phyloP scores from a whole-genome alignment of 2,113 vertebrate genomes.

The Chamaea fasciata region DNA sequence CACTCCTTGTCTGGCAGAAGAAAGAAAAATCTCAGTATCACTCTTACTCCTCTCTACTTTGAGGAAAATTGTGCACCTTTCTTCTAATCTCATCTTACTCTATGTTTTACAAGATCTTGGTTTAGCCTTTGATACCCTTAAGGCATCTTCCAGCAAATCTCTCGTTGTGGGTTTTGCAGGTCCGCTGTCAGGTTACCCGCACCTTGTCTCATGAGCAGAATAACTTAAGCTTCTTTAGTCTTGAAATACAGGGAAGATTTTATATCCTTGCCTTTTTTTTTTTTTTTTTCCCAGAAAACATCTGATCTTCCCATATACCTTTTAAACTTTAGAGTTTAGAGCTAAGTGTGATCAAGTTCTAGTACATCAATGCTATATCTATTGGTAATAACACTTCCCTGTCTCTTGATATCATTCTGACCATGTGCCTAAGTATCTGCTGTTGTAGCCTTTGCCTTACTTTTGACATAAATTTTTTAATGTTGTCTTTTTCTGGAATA shows the following conservation, averaged over 20 bases:
- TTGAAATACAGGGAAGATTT: background rate
- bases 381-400: background rate
- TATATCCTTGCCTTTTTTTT: background rate
- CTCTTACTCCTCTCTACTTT: background rate
- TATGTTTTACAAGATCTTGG: background rate
- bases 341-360: background rate
- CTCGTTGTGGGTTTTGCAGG: background rate
- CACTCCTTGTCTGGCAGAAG: background rate
- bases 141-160: background rate
- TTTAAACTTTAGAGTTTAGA: background rate
- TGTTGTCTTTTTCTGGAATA: background rate
- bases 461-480: background rate
- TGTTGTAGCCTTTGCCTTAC: background rate
- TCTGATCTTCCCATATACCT: background rate
- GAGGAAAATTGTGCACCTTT: background rate
- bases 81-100: background rate
- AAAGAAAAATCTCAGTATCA: background rate
- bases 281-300: background rate
- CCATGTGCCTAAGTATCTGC: background rate
- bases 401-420: background rate
- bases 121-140: background rate
- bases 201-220: background rate
- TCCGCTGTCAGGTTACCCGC: background rate
- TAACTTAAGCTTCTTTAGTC: background rate
- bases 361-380: background rate